These are phyloP conservation scores for Zaprionus kolodkinae DNA, from an alignment of 1,140 invertebrate species.

Conservation along the genomic window DNA sequence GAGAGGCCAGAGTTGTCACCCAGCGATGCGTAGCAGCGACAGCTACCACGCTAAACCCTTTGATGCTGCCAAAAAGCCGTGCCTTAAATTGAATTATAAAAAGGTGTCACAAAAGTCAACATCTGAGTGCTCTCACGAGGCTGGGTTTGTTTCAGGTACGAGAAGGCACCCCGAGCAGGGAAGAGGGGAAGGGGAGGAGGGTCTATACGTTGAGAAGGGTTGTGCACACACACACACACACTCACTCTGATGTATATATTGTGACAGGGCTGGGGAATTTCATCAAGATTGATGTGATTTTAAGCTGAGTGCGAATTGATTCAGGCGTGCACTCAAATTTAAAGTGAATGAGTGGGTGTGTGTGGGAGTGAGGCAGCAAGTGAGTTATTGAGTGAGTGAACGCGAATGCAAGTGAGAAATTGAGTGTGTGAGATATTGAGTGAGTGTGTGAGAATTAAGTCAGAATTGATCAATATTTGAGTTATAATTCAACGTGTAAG, in stretches of 20 bases:
- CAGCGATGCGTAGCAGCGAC: conserved; percentile 38
- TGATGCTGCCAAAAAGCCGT: conserved; percentile 57
- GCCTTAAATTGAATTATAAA: conserved; percentile 74
- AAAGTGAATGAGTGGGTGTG: conserved; percentile 5
- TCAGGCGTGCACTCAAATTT: conserved; percentile 34
- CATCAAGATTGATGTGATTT: conserved; percentile 48
- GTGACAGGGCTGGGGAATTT: background rate
- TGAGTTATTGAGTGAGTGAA: background rate
- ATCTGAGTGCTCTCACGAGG: conserved; percentile 23
- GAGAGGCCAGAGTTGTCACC: conserved; percentile 14
- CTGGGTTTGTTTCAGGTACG: background rate
- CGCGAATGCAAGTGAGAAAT: too few species aligned
- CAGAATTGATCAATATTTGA: background rate
- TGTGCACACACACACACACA: conserved; percentile 5
- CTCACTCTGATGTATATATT: background rate
- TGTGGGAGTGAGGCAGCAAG: background rate
- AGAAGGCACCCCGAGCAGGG: too few species aligned
- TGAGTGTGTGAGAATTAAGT: background rate
- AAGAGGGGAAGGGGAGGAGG: background rate
- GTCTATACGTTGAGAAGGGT: conserved; percentile 24
- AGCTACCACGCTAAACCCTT: conserved; percentile 51
- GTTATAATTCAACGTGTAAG: too few species aligned
- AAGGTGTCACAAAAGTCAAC: conserved; percentile 68
- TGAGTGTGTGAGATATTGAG: background rate
- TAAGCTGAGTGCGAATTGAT: conserved; percentile 48